Conservation (phyloP, 1,140 invertebrate genomes). For the Himalopsyche phryganea region DNA sequence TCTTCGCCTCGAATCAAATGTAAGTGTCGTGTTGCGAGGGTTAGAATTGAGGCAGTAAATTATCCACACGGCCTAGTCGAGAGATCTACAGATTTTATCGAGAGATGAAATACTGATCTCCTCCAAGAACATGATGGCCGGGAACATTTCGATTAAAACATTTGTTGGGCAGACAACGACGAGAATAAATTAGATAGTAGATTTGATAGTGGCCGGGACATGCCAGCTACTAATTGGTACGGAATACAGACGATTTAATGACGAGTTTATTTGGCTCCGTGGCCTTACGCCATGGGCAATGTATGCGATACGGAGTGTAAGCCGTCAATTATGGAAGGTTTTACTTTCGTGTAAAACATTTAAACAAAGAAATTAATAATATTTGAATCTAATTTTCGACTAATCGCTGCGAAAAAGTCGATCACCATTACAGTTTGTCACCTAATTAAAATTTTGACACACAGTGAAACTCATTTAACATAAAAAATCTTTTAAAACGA, state of each 20-base stretch:
- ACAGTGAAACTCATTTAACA: too few species aligned
- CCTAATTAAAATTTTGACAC: too few species aligned
- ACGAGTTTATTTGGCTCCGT: slow-evolving; percentile 9
- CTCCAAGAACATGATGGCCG: slow-evolving; percentile 2
- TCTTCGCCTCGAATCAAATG: too few species aligned
- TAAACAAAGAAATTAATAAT: too few species aligned
- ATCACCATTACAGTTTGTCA: too few species aligned
- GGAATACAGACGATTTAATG: slow-evolving; percentile 21
- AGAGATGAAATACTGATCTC: slow-evolving; percentile 25
- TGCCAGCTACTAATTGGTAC: slow-evolving; percentile 32
- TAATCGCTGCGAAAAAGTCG: too few species aligned
- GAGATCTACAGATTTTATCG: slow-evolving; percentile 24
- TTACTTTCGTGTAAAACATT: too few species aligned
- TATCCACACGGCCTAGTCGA: slow-evolving; percentile 6
- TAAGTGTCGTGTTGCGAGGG: slow-evolving; percentile 1
- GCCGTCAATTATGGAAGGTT: background rate
- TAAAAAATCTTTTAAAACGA: too few species aligned
- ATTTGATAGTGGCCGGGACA: slow-evolving; percentile 24
- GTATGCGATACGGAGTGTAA: background rate
- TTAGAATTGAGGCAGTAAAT: slow-evolving; percentile 14
- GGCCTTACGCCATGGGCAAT: background rate
- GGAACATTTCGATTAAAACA: slow-evolving; percentile 19
- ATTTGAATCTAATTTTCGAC: too few species aligned
- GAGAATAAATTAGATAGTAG: slow-evolving; percentile 31
- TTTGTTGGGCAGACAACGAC: slow-evolving; percentile 11